Evolutionary conservation across 2,888 invertebrate genomes (phyloP).

Genomic region (Lacanobia wlatinum): DNA sequence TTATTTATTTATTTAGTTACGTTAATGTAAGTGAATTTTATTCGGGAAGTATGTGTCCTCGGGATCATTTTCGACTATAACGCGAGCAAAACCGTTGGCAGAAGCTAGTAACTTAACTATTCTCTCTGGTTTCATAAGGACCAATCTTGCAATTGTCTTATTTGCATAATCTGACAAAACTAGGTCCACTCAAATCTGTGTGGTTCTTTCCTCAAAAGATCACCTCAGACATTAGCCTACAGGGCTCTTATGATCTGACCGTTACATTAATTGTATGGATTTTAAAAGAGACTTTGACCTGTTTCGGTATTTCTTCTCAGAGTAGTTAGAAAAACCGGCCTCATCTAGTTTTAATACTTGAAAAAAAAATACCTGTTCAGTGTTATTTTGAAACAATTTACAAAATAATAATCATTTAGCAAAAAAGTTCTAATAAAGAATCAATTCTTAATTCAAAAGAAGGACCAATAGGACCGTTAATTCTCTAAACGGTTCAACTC

Average conservation of each 20-base stretch:
- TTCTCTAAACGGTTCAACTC: slow-evolving; percentile 67
- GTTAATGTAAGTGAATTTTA: no score
- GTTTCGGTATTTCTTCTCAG: background rate
- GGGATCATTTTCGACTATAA: no score
- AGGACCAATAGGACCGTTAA: slow-evolving; percentile 61
- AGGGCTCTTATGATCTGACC: background rate
- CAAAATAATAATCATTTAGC: background rate
- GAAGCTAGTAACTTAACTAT: no score
- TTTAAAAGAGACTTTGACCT: background rate
- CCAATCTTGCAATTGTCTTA: background rate
- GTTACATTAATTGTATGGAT: background rate
- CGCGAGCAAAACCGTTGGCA: no score
- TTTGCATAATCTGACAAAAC: background rate
- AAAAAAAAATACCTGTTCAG: background rate
- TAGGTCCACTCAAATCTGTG: background rate
- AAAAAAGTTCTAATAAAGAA: slow-evolving; percentile 16
- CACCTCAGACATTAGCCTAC: background rate
- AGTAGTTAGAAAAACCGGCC: background rate
- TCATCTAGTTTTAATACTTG: background rate
- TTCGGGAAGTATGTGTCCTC: no score
- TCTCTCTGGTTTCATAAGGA: no score
- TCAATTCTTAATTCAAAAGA: slow-evolving; percentile 36
- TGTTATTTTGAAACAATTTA: background rate
- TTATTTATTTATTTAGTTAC: no score
- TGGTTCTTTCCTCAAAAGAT: background rate